Evolutionary conservation across 2,113 vertebrate genomes (phyloP).

Genomic region (Collichthys lucidus): DNA sequence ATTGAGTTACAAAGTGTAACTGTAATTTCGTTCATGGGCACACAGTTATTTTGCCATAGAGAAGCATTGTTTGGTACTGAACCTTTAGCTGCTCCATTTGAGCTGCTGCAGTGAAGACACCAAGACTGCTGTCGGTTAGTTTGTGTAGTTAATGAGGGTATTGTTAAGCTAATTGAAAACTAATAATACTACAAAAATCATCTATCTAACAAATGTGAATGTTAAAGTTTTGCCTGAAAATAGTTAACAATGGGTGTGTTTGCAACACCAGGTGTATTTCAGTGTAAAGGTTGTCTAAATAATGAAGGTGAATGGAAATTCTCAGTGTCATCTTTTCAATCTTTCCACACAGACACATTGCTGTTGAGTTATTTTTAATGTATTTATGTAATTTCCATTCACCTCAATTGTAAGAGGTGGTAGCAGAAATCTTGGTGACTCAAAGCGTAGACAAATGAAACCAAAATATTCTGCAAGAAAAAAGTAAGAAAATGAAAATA

Average conservation of each 20-base stretch:
- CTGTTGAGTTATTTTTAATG: not conserved
- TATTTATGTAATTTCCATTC: not conserved
- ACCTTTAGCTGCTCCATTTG: not conserved
- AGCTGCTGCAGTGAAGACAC: not conserved
- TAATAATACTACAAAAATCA: not conserved
- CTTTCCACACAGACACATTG: not conserved
- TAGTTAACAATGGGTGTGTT: not conserved
- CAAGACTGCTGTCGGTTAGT: not conserved
- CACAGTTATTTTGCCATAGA: not conserved
- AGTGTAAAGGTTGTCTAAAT: not conserved
- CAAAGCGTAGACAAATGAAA: too few relatives aligned
- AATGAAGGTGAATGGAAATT: not conserved
- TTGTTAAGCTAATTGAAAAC: not conserved
- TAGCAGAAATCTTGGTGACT: not conserved
- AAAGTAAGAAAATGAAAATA: not conserved
- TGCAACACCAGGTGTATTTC: not conserved
- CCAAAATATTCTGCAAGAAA: too few relatives aligned
- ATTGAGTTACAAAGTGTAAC: conserved; percentile 24
- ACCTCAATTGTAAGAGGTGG: not conserved
- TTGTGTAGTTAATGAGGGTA: not conserved
- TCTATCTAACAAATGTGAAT: not conserved
- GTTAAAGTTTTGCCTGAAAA: not conserved
- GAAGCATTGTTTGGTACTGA: not conserved
- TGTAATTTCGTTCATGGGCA: not conserved
- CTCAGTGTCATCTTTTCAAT: not conserved